Base-by-base conservation (phyloP, 2,888 invertebrate species). In the Bibio marci region DNA sequence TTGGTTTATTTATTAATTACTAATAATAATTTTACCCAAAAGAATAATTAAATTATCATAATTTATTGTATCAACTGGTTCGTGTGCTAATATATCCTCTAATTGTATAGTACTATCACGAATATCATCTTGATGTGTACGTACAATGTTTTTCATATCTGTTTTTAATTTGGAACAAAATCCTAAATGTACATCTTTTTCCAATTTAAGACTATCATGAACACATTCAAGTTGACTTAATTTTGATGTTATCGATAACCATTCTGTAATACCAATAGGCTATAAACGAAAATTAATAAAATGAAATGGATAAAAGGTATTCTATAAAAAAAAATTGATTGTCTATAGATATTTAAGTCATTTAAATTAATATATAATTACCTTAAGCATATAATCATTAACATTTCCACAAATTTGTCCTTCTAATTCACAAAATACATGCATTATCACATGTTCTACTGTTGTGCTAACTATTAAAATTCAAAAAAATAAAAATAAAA, bases 201-300 rank as follows among this genome's bases (percentile, higher is more conserved):
- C 92, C 52, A 92, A 62, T 53, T 94, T 91, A 41, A 92, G 80
- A 57, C 94, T 92, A 51, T 81, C 80, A 51, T 94, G 88, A 40
- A 94, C 80, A 56, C 92, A 92, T 57, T 90, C 88, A 58, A 92
- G 86, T 56, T 91, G 88, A 44, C 81, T 79, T 26, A 95, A 69
- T 11, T 74, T 71, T 27, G 86, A 83, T 38, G 85, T 80, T 12
- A 83, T 76, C 1, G 80, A 77, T 27, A 95, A 62, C 65, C 91
- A 95, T 62, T 94, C 94, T 38, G 82, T 76, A 41, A 85, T 71
- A 14, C 92, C 91, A 65, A 63, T 75, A 58, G 57, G 71, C 65
- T 36, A 25, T 10, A 33, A 30, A 27, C 6, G 30, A 35, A 37
- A 22, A 34, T 17, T 5, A 41, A 19, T 17, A 22, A 36, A 32